These are phyloP conservation scores for Nycticryphes semicollaris DNA, from an alignment of 2,113 vertebrate species.

Conservation along the genomic window DNA sequence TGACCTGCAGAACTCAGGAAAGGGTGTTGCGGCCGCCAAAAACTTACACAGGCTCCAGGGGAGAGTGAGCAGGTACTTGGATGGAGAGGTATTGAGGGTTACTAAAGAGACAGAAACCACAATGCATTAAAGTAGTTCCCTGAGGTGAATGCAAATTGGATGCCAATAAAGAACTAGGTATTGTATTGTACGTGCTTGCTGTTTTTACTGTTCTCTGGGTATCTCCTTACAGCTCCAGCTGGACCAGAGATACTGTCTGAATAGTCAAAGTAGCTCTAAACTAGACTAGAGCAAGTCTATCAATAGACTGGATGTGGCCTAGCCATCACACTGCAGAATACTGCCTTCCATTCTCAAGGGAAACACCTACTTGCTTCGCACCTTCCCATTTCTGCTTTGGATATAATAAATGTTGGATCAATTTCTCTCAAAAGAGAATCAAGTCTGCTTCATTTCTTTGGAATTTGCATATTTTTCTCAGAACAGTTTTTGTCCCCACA, in stretches of 20 bases:
- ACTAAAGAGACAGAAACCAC: neutral
- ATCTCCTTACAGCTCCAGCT: neutral
- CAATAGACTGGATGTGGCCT: neutral
- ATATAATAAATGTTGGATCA: neutral
- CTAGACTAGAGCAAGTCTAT: neutral
- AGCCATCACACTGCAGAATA: neutral
- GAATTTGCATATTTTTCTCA: neutral
- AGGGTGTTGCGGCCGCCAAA: neutral
- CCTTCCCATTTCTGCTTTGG: neutral
- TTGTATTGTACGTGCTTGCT: neutral
- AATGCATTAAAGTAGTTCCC: neutral
- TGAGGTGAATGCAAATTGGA: neutral
- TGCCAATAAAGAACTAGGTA: neutral
- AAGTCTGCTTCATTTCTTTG: neutral
- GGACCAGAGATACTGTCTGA: neutral
- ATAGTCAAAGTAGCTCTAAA: neutral
- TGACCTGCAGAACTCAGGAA: neutral
- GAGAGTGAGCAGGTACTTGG: neutral
- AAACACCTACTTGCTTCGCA: neutral
- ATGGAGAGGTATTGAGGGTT: neutral
- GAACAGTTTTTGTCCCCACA: conserved; percentile 15
- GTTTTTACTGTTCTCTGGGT: neutral
- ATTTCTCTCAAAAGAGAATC: neutral
- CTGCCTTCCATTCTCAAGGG: neutral
- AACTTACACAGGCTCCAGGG: neutral